phyloP scores from a whole-genome alignment of 2,888 invertebrate genomes.

The Alitta virens region DNA sequence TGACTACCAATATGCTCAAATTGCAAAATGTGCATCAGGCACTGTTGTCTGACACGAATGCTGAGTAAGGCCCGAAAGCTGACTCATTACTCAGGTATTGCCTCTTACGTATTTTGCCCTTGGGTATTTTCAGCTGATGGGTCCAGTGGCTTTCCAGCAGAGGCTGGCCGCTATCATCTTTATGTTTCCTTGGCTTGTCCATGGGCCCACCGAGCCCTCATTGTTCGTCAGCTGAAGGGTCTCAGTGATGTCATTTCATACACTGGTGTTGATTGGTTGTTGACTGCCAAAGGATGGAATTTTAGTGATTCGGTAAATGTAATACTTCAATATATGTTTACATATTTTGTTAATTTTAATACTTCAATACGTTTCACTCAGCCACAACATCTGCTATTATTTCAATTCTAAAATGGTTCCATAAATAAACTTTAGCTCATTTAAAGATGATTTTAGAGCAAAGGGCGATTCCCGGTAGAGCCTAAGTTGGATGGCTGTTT shows the following conservation, averaged over 20 bases:
- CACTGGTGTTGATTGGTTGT: conserved; percentile 45
- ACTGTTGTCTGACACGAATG: no score
- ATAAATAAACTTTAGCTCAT: no score
- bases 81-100: no score
- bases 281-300: conserved; percentile 39
- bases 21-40: no score
- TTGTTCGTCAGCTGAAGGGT: conserved; percentile 45
- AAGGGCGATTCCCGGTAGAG: no score
- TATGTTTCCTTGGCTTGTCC: conserved; percentile 53
- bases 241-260: conserved; percentile 42
- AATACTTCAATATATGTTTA: no score
- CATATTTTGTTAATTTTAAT: no score
- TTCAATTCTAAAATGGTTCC: background rate
- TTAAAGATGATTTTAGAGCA: no score
- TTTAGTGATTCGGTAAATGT: conserved; percentile 43
- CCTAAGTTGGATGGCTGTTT: no score
- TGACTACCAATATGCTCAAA: no score
- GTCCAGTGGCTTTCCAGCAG: conserved; percentile 44
- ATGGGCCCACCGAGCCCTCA: conserved; percentile 48
- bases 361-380: background rate
- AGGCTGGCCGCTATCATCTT: conserved; percentile 46
- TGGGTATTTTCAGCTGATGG: conserved; percentile 49
- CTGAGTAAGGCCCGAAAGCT: no score
- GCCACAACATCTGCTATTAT: background rate
- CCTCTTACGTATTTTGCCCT: no score